These are phyloP conservation scores for Potorous gilbertii DNA, from an alignment of 2,797 vertebrate genomes.

Conservation along the genomic window DNA sequence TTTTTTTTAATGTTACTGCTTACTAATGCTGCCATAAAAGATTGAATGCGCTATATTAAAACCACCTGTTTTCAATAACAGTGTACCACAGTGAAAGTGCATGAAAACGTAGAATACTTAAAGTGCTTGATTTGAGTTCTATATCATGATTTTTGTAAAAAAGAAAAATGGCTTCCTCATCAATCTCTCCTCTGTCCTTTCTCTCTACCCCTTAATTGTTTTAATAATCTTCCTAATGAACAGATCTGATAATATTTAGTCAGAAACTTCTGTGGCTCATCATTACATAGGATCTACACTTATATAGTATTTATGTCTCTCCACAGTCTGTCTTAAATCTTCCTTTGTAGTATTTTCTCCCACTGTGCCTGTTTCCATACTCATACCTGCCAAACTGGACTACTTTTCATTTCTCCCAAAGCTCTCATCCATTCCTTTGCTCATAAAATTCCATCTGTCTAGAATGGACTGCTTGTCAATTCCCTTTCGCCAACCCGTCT, in stretches of 20 bases:
- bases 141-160: neutral
- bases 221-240: neutral
- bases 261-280: neutral
- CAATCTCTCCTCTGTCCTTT: neutral
- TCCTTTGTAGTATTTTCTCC: neutral
- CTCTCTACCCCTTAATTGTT: neutral
- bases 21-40: neutral
- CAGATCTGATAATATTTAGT: neutral
- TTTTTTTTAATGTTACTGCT: neutral
- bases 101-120: neutral
- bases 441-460: neutral
- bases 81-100: neutral
- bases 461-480: neutral
- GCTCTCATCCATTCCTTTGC: neutral
- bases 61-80: neutral
- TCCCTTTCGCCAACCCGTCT: neutral
- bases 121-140: neutral
- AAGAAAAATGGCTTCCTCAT: neutral
- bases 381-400: neutral
- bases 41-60: neutral
- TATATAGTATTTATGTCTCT: neutral
- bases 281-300: too few relatives aligned
- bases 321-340: neutral
- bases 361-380: neutral
- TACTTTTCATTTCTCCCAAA: neutral